phyloP scores from a whole-genome alignment of 2,113 vertebrate genomes.

The Notothenia coriiceps region DNA sequence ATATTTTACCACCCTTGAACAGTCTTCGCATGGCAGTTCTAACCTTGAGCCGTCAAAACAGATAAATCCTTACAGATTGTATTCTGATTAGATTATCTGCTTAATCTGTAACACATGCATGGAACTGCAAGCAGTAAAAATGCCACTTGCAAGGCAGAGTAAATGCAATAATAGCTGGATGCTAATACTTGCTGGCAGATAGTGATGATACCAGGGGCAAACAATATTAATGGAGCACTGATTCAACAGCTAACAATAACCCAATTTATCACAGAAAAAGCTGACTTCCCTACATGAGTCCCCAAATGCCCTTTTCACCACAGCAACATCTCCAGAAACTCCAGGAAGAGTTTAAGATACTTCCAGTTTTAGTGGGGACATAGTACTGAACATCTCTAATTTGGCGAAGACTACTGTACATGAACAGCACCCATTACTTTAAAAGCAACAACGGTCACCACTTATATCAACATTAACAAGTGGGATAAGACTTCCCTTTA shows the following conservation, averaged over 20 bases:
- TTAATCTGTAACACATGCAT: conserved; percentile 78
- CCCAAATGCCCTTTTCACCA: conserved; percentile 12
- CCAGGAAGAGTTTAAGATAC: neutral
- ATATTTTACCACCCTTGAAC: conserved; percentile 62
- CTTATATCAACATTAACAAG: neutral
- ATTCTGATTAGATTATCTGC: conserved; percentile 79
- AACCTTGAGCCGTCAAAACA: conserved; percentile 78
- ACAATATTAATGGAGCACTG: conserved; percentile 44
- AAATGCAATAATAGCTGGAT: conserved; percentile 67
- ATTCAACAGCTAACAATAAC: conserved; percentile 48
- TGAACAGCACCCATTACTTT: neutral
- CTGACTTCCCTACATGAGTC: conserved; percentile 23
- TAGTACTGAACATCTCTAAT: neutral
- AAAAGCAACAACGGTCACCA: neutral
- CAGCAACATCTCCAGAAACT: conserved; percentile 8
- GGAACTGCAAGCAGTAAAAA: conserved; percentile 42
- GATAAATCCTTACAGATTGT: conserved; percentile 76
- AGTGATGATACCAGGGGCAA: conserved; percentile 41
- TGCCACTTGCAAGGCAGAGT: conserved; percentile 42
- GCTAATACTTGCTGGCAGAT: conserved; percentile 57
- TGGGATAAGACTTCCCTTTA: neutral
- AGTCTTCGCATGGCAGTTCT: conserved; percentile 55
- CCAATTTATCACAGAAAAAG: conserved; percentile 43
- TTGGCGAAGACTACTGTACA: neutral
- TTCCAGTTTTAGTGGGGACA: neutral